A percentile compares a stretch with the other conserved stretches of the same genome.
Evolutionary conservation across 2,797 vertebrate species (phyloP).

Genomic region (Oryzias sinensis): DNA sequence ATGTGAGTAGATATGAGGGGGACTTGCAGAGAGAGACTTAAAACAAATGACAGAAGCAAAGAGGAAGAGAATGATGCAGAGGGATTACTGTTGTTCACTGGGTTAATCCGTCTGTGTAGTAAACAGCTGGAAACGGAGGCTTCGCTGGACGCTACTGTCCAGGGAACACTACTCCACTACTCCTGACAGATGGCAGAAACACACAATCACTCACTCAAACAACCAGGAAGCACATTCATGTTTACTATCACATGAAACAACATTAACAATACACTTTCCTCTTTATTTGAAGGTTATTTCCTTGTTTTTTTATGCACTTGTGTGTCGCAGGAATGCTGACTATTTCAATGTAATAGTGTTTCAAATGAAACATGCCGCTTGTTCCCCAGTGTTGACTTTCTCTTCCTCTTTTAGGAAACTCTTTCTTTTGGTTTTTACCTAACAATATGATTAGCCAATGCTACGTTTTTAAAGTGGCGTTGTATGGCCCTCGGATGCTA

Average conservation of each 20-base stretch:
- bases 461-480: no score
- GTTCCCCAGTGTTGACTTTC: no score
- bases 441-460: no score
- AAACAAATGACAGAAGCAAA: slow-evolving; percentile 8
- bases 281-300: background rate
- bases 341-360: no score
- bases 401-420: no score
- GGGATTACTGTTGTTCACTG: slow-evolving; percentile 71
- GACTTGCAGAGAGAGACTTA: background rate
- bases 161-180: slow-evolving; percentile 33
- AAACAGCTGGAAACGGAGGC: slow-evolving; percentile 75
- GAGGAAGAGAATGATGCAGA: slow-evolving; percentile 25
- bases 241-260: background rate
- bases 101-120: slow-evolving; percentile 77
- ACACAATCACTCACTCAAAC: background rate
- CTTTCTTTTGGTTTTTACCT: no score
- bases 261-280: background rate
- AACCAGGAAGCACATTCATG: slow-evolving; percentile 4
- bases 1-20: background rate
- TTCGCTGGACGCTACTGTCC: slow-evolving; percentile 36
- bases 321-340: no score
- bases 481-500: no score
- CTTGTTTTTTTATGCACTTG: no score
- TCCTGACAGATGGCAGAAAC: slow-evolving; percentile 59
- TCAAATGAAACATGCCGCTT: no score